Evolutionary conservation across 2,888 invertebrate species (phyloP).

Genomic region (Girardia tigrina): DNA sequence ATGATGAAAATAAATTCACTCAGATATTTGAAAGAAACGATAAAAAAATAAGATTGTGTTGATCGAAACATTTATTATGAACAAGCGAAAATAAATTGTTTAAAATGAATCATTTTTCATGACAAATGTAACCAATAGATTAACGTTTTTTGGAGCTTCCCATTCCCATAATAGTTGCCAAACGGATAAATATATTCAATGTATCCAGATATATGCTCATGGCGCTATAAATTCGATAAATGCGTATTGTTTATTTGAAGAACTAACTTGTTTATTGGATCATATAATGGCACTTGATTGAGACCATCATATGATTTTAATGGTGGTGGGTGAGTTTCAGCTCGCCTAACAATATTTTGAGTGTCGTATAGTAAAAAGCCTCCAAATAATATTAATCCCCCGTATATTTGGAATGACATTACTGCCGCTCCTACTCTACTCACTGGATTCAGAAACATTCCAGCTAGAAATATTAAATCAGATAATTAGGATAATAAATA

Average conservation of each 20-base stretch:
- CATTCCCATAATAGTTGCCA: constrained; percentile 72
- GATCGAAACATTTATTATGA: too few species aligned
- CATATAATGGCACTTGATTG: constrained; percentile 60
- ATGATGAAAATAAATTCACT: too few species aligned
- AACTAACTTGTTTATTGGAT: constrained; percentile 88
- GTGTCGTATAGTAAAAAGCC: constrained; percentile 86
- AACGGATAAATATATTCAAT: constrained; percentile 85
- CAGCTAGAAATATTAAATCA: constrained; percentile 45
- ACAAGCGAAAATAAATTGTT: too few species aligned
- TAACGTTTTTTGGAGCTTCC: constrained; percentile 56
- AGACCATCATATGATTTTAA: not conserved
- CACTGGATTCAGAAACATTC: constrained; percentile 77
- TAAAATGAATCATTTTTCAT: too few species aligned
- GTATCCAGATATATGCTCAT: constrained; percentile 85
- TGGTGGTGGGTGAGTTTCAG: constrained; percentile 64
- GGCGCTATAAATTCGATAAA: too few species aligned
- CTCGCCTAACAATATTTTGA: constrained; percentile 67
- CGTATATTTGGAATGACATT: constrained; percentile 78
- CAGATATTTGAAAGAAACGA: too few species aligned
- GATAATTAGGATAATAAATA: too few species aligned
- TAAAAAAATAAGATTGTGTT: too few species aligned
- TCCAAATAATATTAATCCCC: constrained; percentile 81
- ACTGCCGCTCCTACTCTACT: constrained; percentile 77
- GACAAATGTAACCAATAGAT: too few species aligned
- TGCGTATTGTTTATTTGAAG: not conserved